Base-by-base conservation (phyloP, 2,888 invertebrate genomes). In the Isoperla grammatica region DNA sequence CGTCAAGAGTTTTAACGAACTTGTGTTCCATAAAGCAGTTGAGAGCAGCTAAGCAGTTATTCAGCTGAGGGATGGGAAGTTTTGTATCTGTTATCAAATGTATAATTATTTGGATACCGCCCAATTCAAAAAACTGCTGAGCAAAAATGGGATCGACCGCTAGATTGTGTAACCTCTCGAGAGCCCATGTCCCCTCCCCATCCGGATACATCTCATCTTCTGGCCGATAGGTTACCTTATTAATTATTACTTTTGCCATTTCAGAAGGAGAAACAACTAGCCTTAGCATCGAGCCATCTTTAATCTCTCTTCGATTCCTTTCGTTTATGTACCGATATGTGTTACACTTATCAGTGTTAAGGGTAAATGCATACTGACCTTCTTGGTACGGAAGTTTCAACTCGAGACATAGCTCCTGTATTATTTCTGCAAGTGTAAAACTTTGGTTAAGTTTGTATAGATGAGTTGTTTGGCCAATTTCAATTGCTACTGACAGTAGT, bases 401-500 rank as follows among this genome's bases (percentile, higher is more conserved):
- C 35, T 60, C 60, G 19, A 17, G 20, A 50, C 63, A 63, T 20
- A 63, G 12, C 20, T 39, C 23, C 9, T 57, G 39, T 17, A 63
- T 45, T 8, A 58, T 63, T 39, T 55, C 15, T 6, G n/a, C 39
- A 9, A 63, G 45, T 5, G 60, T 46, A 12, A 60, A 43, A 12
- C 49, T 39, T 22, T 60, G 58, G 40, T 55, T 40, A n/a, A 63
- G 19, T 56, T 60, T 60, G 29, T 39, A 35, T 11, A 63, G 54
- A 20, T 55, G 55, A 11, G 45, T 63, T 23, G 53, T 43, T 23
- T 50, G 57, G 8, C 55, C 60, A 12, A 63, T 37, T 50, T 60
- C 58, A 37, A 63, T 40, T 11, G 63, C 63, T 20, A 63, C 63
- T 11, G 60, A 60, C 6, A 63, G 35, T 29, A 63, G 49, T 43